Evolutionary conservation across 2,888 invertebrate species (phyloP), one percentile per base, ranked within the genome.

Genomic region (Eristalinus aeneus): DNA sequence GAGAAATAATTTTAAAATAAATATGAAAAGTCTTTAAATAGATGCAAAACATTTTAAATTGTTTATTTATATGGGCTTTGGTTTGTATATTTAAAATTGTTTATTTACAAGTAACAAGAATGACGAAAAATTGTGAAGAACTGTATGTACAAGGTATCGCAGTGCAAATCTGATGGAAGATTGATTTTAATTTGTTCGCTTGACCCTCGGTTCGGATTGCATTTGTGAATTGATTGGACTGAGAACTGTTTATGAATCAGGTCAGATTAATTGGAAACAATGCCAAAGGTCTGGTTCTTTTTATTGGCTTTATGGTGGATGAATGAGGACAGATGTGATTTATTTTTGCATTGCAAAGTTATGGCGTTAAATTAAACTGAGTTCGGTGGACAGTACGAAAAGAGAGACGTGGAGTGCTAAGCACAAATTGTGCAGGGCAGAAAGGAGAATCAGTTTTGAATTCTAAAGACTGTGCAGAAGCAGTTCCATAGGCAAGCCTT

Each of bases 61-160:
- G 16, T 8, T 16, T 56, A 36, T 54, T n/a, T 65, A 61, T 54
- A 54, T 12, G 27, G 53, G 11, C n/a, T 12, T 54, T 34, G 20
- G 1, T 39, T 53, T 61, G 12, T 31, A 63, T 34, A 74, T 36
- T 53, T n/a, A 31, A 31, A 54, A 71, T 46, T 46, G 20, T 73
- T 34, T 84, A 84, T 84, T 84, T 84, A 84, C 84, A 84, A 84
- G 79, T 61, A 11, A 79, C 71, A 76, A 64, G 36, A 72, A 16
- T 46, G n/a, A 46, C 16, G 75, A 71, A 39, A 27, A 72, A 34
- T 58, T 67, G 39, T 32, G n/a, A 68, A 64, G 34, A 69, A 34
- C 67, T 74, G 39, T 72, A 72, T 72, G 6, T 77, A 72, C 61
- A 79, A 31, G 65, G 11, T 60, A 23, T 20, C 2, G 2, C 27